Evolutionary conservation across 2,888 invertebrate species (phyloP).

Genomic region (Noctua janthina): DNA sequence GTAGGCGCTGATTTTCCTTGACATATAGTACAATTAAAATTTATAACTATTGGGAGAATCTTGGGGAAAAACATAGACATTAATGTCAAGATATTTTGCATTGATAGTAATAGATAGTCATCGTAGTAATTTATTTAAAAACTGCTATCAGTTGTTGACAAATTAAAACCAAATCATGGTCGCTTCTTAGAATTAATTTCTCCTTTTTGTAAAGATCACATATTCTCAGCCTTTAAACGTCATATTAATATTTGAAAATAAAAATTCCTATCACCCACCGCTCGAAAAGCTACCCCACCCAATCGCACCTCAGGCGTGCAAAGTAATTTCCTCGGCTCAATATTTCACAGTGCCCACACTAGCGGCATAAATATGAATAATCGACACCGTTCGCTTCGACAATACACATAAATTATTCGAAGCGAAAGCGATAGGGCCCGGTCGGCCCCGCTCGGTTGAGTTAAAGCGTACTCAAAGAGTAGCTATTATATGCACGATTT

Average conservation of each 20-base stretch:
- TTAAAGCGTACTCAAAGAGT: conserved; percentile 66
- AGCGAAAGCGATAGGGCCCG: conserved; percentile 75
- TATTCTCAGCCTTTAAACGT: neutral
- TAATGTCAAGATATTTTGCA: neutral
- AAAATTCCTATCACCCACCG: neutral
- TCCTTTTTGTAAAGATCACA: neutral
- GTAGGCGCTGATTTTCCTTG: neutral
- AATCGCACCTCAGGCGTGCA: conserved; percentile 72
- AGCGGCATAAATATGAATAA: conserved; percentile 84
- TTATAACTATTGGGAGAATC: too few species aligned
- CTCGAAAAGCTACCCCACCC: conserved; percentile 15
- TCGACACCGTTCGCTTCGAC: conserved; percentile 79
- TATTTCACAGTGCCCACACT: conserved; percentile 79
- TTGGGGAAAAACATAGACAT: neutral
- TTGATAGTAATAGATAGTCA: conserved; percentile 1
- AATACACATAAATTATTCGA: conserved; percentile 79
- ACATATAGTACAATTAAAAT: neutral
- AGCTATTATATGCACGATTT: conserved; percentile 69
- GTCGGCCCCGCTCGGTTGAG: conserved; percentile 61
- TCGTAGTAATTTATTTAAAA: neutral
- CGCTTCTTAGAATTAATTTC: neutral
- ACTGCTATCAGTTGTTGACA: neutral
- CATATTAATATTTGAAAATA: neutral
- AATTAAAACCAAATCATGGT: neutral
- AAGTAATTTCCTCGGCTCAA: conserved; percentile 79